Base-by-base conservation (phyloP, 2,888 invertebrate genomes). In the Nesidiocoris tenuis region DNA sequence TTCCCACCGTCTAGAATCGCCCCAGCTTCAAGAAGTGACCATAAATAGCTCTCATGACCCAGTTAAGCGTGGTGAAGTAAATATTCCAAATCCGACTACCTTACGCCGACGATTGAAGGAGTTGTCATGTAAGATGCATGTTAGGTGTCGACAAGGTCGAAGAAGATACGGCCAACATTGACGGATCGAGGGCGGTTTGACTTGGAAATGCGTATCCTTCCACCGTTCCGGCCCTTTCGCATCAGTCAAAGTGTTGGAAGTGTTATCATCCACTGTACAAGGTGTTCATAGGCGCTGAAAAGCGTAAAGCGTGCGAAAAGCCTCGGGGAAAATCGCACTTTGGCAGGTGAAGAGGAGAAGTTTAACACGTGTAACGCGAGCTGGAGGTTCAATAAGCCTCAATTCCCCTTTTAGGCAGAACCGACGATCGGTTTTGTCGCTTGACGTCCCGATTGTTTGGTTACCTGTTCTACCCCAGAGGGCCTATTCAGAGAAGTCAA, bases 171-270 rank as follows among this genome's bases (percentile, higher is more conserved):
- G 19, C n/a, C 23, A 68, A 68, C 68, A 68, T 68, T 68, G 68
- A 68, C 68, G 68, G 68, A 68, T 68, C 54, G 23, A 55, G 68
- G 19, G 54, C 22, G 68, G 68, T 68, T 68, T 68, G 68, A 68
- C 68, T 68, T 68, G 68, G 68, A 68, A 68, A 68, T 68, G 22
- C 39, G 39, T 12, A 39, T 3, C 5, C 39, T 12, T 39, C 39
- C 39, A 3, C 12, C 12, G 5, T 39, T 12, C 12, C 39, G 12
- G 3, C 39, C 5, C 12, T 3, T 39, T 39, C 39, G 39, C 39
- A 39, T 39, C 39, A 39, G 39, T 39, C 39, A 39, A 39, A 39
- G 5, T 39, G 39, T 39, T 39, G 12, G 39, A 39, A 39, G 39
- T 12, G 39, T 39, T 39, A 39, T 39, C 39, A 12, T 39, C 39